A percentile compares a stretch with the other conserved stretches of the same genome.
phyloP scores from a whole-genome alignment of 2,113 vertebrate species.

The Geococcyx californianus region DNA sequence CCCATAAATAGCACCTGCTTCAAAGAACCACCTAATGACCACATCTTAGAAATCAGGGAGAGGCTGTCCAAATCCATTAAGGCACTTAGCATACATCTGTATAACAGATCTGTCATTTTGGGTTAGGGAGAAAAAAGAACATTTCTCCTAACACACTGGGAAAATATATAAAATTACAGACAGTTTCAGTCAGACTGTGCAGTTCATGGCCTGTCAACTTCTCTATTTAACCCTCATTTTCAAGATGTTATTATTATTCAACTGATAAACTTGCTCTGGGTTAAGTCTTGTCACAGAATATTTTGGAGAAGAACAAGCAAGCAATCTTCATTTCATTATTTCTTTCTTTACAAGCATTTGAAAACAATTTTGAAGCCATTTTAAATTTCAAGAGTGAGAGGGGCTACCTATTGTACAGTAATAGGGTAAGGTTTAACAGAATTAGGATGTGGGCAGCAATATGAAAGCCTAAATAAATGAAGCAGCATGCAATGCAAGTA shows the following conservation, averaged over 20 bases:
- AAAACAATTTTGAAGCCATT: background rate
- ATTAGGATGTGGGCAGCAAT: background rate
- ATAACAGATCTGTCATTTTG: background rate
- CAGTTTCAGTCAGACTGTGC: background rate
- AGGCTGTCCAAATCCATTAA: slow-evolving; percentile 28
- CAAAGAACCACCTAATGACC: slow-evolving; percentile 1
- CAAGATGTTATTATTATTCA: background rate
- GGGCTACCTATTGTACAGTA: background rate
- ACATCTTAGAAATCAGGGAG: background rate
- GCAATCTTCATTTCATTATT: background rate
- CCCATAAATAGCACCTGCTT: slow-evolving; percentile 14
- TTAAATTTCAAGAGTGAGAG: background rate
- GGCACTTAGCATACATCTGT: background rate
- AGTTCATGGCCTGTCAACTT: background rate
- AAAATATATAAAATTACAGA: background rate
- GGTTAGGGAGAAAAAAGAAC: background rate
- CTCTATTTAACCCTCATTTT: background rate
- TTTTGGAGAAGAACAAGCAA: background rate
- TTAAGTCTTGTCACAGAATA: background rate
- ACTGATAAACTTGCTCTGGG: background rate
- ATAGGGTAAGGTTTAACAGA: background rate
- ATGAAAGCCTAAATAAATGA: background rate
- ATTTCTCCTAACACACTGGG: background rate
- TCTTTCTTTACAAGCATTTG: background rate
- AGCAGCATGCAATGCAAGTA: background rate